These are phyloP conservation scores for Megalonaias nervosa DNA, from an alignment of 1,140 invertebrate species.

Conservation along the genomic window DNA sequence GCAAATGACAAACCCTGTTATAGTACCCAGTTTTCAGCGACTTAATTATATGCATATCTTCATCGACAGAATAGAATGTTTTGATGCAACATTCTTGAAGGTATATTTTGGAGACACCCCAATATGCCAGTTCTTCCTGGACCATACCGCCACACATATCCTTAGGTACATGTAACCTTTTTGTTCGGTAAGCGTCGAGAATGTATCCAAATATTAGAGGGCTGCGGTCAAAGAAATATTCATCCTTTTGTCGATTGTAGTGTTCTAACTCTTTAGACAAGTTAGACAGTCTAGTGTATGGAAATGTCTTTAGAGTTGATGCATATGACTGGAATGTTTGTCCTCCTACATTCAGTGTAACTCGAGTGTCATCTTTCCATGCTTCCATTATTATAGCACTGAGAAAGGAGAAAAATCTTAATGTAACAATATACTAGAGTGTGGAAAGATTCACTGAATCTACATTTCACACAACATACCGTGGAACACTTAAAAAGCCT, in stretches of 20 bases:
- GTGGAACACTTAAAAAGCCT: too few relatives aligned
- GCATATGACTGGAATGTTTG: not conserved
- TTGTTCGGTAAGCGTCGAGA: constrained; percentile 49
- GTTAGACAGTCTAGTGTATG: constrained; percentile 13
- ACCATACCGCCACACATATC: constrained; percentile 49
- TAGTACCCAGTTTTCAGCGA: not conserved
- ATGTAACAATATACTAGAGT: too few relatives aligned
- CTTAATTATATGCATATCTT: constrained; percentile 3
- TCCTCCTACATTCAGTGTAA: constrained; percentile 18
- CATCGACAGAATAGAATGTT: constrained; percentile 5
- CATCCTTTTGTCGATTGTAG: constrained; percentile 33
- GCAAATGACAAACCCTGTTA: not conserved
- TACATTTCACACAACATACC: too few relatives aligned
- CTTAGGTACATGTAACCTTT: constrained; percentile 47
- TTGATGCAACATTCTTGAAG: constrained; percentile 33
- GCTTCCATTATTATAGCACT: too few relatives aligned
- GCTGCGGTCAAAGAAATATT: constrained; percentile 58
- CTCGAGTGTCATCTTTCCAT: not conserved
- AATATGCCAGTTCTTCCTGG: constrained; percentile 48
- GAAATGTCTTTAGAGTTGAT: constrained; percentile 14
- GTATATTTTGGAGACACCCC: constrained; percentile 37
- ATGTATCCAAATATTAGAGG: constrained; percentile 48
- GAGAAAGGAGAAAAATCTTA: too few relatives aligned
- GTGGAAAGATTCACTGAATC: too few relatives aligned
- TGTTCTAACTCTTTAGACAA: constrained; percentile 9